Base-by-base conservation (phyloP, 2,888 invertebrate species). In the Dolomedes plantarius region DNA sequence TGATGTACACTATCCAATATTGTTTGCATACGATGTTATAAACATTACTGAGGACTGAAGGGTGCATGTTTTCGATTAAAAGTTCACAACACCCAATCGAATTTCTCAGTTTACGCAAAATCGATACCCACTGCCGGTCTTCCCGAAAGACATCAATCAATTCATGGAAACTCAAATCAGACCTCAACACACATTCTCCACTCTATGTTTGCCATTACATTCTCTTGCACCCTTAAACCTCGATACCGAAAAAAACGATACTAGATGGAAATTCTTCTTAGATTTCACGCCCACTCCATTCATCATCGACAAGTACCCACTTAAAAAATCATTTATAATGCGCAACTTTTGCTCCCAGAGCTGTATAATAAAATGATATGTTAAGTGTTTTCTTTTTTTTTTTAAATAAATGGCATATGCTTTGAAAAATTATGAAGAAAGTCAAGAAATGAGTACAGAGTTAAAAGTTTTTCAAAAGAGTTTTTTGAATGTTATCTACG, bases 291-390 rank as follows among this genome's bases (percentile, higher is more conserved):
- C 56, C 23, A 23, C 23, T 11, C 23, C 23, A 56, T 56, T 56
- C 16, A 56, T 56, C 56, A 56, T 56, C 23, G 56, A 56, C 23
- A 56, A 56, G 56, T 23, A 56, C 5, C 56, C 23, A 23, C 56
- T 56, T 56, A 56, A 56, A 56, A 56, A 56, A 56, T 56, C 56
- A 56, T 56, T 56, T 56, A 56, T 56, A 56, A 23, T 56, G 11
- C 16, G 16, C 16, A 23, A 23, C 3, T 56, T 16, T 56, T 6
- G 6, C 56, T 56, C 56, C 56, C 2, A 16, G 6, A 19, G 23
- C 7, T 6, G 56, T 23, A 56, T 56, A 56, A 56, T 56, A 56
- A 56, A 56, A 56, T 56, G 56, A 56, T 56, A 56, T 56, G 56
- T 56, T 23, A 7, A 56, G 56, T 23, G 56, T 3, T n/a, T 56